A percentile compares a stretch with the other conserved stretches of the same genome.
Conservation (phyloP, 2,797 vertebrate species). For the Cuculus canorus region DNA sequence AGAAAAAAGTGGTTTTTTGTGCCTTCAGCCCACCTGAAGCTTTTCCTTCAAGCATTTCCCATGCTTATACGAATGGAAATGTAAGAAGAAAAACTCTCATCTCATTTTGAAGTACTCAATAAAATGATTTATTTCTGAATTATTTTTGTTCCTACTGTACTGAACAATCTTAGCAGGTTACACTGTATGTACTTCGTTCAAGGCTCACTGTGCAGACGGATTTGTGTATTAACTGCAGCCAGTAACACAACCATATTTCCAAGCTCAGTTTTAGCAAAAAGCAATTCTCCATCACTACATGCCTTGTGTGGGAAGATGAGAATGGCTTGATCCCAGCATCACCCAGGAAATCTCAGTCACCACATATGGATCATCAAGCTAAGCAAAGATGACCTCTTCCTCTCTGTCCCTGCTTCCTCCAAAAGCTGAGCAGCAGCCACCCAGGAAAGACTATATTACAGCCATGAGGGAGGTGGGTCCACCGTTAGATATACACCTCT, state of each 20-base stretch:
- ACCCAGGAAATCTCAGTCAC: neutral
- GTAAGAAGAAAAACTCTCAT: neutral
- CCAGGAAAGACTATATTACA: rapidly evolving
- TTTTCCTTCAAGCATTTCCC: neutral
- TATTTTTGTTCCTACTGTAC: neutral
- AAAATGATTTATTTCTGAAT: neutral
- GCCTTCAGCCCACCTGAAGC: neutral
- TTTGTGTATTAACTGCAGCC: neutral
- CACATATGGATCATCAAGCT: neutral
- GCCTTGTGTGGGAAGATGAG: neutral
- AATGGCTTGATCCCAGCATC: neutral
- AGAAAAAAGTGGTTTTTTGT: neutral
- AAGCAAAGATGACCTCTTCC: neutral
- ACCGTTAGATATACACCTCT: rapidly evolving
- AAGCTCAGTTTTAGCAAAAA: neutral
- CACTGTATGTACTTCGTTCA: neutral
- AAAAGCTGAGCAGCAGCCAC: neutral
- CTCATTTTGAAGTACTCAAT: neutral
- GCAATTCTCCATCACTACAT: neutral
- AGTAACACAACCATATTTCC: neutral
- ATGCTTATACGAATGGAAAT: neutral
- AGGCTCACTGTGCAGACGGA: neutral
- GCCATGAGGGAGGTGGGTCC: neutral
- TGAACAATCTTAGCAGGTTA: neutral
- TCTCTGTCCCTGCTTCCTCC: neutral